Conservation (phyloP, 2,797 vertebrate species). For the Linurgus olivaceus region DNA sequence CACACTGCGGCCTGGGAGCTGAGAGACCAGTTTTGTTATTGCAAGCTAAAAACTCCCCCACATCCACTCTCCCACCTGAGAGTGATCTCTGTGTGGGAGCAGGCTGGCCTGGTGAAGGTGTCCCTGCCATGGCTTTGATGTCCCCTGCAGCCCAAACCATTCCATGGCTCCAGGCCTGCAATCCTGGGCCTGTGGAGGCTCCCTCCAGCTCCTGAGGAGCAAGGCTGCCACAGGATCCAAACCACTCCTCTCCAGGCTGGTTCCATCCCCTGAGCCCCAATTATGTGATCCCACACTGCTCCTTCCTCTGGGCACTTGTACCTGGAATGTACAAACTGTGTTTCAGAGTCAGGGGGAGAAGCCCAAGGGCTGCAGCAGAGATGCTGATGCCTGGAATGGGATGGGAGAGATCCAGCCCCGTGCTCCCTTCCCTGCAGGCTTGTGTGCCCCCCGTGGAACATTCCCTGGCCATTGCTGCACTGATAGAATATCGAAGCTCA, state of each 20-base stretch:
- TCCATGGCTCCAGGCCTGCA: fast-evolving
- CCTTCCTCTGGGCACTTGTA: fast-evolving
- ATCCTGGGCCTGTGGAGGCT: fast-evolving
- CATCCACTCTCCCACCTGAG: background rate
- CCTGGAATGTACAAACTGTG: fast-evolving
- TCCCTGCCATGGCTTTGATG: background rate
- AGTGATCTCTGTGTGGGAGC: background rate
- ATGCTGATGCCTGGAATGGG: fast-evolving
- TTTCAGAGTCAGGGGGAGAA: background rate
- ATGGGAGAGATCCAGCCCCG: background rate
- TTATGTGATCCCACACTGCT: fast-evolving
- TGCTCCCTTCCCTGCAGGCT: background rate
- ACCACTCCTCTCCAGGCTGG: background rate
- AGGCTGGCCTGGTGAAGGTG: no score
- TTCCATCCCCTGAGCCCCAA: background rate
- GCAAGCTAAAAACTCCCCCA: background rate
- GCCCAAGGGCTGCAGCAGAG: fast-evolving
- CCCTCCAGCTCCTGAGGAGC: fast-evolving
- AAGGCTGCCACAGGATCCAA: background rate
- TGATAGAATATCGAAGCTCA: background rate
- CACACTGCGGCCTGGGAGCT: background rate
- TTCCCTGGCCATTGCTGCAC: fast-evolving
- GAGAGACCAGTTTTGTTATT: background rate
- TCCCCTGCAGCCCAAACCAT: background rate
- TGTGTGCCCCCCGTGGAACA: background rate